Percentiles rank a stretch among this genome's conserved stretches.
Conservation (phyloP, 2,888 invertebrate species). For the Microchrysa polita region DNA sequence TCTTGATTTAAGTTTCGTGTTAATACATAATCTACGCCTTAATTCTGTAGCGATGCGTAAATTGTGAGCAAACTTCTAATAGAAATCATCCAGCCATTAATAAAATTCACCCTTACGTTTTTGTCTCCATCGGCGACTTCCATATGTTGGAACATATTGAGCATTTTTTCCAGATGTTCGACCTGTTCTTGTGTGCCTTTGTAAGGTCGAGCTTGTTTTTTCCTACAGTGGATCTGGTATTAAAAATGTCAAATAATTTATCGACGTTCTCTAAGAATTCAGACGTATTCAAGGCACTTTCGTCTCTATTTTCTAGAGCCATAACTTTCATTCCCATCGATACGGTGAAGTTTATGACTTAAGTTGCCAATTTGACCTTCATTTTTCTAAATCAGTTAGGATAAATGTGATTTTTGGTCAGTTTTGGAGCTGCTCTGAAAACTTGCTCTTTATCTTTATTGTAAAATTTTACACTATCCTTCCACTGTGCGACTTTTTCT, state of each 20-base stretch:
- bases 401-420: neutral
- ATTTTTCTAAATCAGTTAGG: neutral
- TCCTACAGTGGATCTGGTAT: neutral
- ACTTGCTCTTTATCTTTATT: neutral
- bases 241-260: neutral
- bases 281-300: neutral
- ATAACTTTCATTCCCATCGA: neutral
- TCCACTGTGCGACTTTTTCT: neutral
- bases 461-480: neutral
- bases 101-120: neutral
- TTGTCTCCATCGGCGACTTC: neutral
- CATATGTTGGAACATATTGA: neutral
- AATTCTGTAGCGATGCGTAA: neutral
- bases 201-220: neutral
- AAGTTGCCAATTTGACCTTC: neutral
- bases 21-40: neutral
- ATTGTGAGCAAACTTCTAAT: neutral
- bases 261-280: neutral
- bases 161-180: neutral
- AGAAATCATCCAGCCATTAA: neutral
- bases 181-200: neutral
- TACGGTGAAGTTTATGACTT: neutral
- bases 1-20: conserved; percentile 9
- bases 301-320: too few relatives aligned
- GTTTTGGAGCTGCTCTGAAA: neutral